Conservation (phyloP, 1,140 invertebrate species). For the Dolichoris vasculosae region DNA sequence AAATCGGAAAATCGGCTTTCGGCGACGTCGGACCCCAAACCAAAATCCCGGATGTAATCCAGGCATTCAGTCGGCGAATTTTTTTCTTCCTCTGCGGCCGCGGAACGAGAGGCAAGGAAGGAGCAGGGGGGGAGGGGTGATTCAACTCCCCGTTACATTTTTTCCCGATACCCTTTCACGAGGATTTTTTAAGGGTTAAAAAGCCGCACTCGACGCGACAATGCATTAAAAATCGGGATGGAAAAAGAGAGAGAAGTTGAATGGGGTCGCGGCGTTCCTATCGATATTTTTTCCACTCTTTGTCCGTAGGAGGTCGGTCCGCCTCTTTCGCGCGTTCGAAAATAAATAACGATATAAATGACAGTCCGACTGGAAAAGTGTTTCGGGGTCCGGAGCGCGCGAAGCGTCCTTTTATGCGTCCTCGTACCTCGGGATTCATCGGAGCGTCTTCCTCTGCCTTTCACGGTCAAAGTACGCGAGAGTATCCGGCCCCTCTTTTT, state of each 20-base stretch:
- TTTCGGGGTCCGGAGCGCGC: conserved; percentile 70
- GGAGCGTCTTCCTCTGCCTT: conserved; percentile 36
- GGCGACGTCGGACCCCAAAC: conserved; percentile 62
- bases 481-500: conserved; percentile 25
- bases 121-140: background rate
- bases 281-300: background rate
- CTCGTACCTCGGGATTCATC: background rate
- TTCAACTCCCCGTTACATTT: conserved; percentile 58
- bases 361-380: conserved; percentile 70
- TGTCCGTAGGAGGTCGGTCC: background rate
- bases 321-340: conserved; percentile 43
- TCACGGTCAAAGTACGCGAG: conserved; percentile 1
- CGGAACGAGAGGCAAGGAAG: conserved; percentile 30
- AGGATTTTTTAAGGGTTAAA: conserved; percentile 72
- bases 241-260: background rate
- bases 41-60: conserved; percentile 75
- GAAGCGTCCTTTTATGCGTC: conserved; percentile 37
- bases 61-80: conserved; percentile 66
- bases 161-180: background rate
- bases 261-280: background rate
- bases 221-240: conserved; percentile 56
- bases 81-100: conserved; percentile 53
- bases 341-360: conserved; percentile 75
- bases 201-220: conserved; percentile 73
- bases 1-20: conserved; percentile 74